Evolutionary conservation across 2,888 invertebrate species (phyloP), one percentile per base, ranked within the genome.

Genomic region (Ceriagrion tenellum): DNA sequence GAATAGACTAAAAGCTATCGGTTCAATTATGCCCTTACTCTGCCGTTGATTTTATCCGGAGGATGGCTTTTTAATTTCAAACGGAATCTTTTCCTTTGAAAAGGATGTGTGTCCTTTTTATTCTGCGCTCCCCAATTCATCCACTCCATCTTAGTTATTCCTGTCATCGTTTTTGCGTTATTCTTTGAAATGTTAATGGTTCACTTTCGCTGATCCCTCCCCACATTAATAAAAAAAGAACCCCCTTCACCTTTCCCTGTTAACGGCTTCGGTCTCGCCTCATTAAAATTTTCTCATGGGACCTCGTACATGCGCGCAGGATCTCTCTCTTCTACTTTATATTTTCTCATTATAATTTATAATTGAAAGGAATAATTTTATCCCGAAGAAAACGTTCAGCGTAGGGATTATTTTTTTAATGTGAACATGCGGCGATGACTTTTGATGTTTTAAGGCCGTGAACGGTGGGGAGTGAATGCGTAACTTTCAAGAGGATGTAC

Each of bases 241-340:
- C n/a, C 13, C 81, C 81, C 2, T 81, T 81, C 26, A 35, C 81
- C 16, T 81, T 81, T 35, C 26, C 30, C 81, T 69, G n/a, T 4
- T 69, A n/a, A n/a, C 69, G 6, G 81, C 16, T 81, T 81, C n/a
- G n/a, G 16, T 35, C 81, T 81, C 35, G 35, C 81, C 81, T 81
- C 81, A 81, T 81, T 81, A 81, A 81, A 35, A 35, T 35, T 81
- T 81, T 81, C 81, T 81, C 81, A 26, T 81, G 81, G 35, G 81
- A 81, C 30, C 35, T 35, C 81, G 0, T 30, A 35, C 30, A 6
- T 16, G 35, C 3, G 23, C 26, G 81, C 16, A 12, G 30, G 35
- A 18, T 81, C 35, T 81, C 81, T 30, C 63, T 35, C 69, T 30
- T 81, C 35, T 81, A 16, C 13, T 30, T 81, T 35, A 81, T 81